phyloP scores from a whole-genome alignment of 1,140 invertebrate species.

The Drosophila mayri region DNA sequence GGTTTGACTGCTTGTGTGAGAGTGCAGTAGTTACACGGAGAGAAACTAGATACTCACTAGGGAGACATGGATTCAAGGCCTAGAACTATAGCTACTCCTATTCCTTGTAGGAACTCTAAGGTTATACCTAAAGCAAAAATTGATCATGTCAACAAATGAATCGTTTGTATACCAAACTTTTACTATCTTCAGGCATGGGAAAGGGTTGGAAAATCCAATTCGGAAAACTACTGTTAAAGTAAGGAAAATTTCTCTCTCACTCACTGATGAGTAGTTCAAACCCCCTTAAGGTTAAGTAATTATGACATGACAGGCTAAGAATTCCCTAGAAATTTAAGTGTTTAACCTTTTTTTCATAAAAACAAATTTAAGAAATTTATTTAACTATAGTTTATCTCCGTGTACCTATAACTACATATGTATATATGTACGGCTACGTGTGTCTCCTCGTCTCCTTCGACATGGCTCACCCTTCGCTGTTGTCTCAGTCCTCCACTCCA shows the following conservation, averaged over 20 bases:
- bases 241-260: no score
- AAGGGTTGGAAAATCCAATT: no score
- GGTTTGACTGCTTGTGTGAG: conserved; percentile 53
- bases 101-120: background rate
- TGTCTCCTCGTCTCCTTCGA: conserved; percentile 34
- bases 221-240: no score
- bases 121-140: no score
- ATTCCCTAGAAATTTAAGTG: background rate
- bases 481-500: conserved; percentile 33
- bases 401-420: conserved; percentile 16
- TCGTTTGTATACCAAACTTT: no score
- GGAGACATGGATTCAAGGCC: background rate
- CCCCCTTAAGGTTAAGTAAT: background rate
- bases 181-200: no score
- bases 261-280: background rate
- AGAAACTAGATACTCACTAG: background rate
- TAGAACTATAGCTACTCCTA: background rate
- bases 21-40: conserved; percentile 23
- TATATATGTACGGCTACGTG: conserved; percentile 4
- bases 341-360: background rate
- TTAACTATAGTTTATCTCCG: background rate
- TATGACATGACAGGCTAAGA: background rate
- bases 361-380: background rate
- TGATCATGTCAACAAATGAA: background rate
- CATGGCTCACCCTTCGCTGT: conserved; percentile 44